Evolutionary conservation across 2,888 invertebrate genomes (phyloP).

Genomic region (Agonopterix alstromeriana): DNA sequence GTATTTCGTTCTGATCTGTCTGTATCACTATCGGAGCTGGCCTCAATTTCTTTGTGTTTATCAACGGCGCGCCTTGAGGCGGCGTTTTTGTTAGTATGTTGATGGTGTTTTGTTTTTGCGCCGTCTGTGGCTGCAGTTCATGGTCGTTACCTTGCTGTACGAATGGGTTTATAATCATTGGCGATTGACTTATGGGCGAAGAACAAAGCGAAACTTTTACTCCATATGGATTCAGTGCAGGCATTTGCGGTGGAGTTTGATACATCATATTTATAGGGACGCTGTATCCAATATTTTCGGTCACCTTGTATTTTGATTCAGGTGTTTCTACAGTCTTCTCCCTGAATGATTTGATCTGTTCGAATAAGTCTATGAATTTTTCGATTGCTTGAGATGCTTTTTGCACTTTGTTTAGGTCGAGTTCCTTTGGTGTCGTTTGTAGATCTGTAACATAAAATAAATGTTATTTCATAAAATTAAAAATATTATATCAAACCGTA

Average conservation of each 20-base stretch:
- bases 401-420: slow-evolving; percentile 10
- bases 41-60: no score
- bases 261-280: neutral
- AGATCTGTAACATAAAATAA: neutral
- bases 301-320: slow-evolving; percentile 6
- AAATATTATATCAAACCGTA: neutral
- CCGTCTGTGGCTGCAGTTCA: no score
- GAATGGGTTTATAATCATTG: no score
- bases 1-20: slow-evolving; percentile 50
- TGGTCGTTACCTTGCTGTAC: no score
- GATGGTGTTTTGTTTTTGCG: no score
- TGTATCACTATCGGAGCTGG: slow-evolving; percentile 33
- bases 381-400: slow-evolving; percentile 25
- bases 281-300: neutral
- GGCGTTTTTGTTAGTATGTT: no score
- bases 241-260: no score
- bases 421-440: slow-evolving; percentile 4
- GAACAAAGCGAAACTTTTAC: no score
- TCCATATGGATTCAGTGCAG: no score
- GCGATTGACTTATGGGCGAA: no score
- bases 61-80: no score
- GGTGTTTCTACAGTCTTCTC: slow-evolving; percentile 12
- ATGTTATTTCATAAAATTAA: neutral
- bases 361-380: slow-evolving; percentile 38
- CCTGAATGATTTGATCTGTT: slow-evolving; percentile 32